These are phyloP conservation scores for Lymantria dispar DNA, from an alignment of 2,888 invertebrate species.

Conservation along the genomic window DNA sequence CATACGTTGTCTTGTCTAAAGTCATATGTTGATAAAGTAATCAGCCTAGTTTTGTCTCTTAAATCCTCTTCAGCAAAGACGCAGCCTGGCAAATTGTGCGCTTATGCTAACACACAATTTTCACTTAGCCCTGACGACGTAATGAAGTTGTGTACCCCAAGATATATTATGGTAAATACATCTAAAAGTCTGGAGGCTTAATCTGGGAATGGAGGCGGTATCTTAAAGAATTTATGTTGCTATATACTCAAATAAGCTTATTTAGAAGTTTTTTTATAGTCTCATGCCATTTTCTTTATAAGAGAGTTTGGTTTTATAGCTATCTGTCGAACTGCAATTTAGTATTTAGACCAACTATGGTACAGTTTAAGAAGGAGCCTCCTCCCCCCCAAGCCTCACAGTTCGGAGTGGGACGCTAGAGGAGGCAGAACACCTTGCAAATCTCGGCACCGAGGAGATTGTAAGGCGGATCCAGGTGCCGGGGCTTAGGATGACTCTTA, in stretches of 20 bases:
- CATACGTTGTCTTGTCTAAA: neutral
- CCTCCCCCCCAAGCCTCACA: too few species aligned
- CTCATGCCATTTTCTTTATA: too few species aligned
- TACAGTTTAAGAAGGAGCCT: too few species aligned
- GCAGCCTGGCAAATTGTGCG: slow-evolving; percentile 16
- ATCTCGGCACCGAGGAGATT: too few species aligned
- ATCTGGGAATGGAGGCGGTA: slow-evolving; percentile 4
- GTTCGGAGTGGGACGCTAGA: too few species aligned
- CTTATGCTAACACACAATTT: slow-evolving; percentile 17
- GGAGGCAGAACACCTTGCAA: too few species aligned
- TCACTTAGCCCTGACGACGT: slow-evolving; percentile 10
- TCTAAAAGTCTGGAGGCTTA: slow-evolving; percentile 1
- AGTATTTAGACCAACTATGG: too few species aligned
- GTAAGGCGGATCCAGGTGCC: too few species aligned
- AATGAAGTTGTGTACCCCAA: slow-evolving; percentile 5
- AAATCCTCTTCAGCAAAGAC: slow-evolving; percentile 6
- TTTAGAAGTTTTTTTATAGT: too few species aligned
- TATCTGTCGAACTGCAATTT: too few species aligned
- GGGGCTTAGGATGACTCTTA: too few species aligned
- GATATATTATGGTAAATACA: slow-evolving; percentile 7
- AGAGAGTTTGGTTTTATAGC: too few species aligned
- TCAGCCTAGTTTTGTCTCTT: slow-evolving; percentile 6
- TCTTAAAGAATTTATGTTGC: neutral
- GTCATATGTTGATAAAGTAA: neutral
- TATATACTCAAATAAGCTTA: neutral